These are phyloP conservation scores for Scytalopus superciliaris DNA, from an alignment of 2,113 vertebrate genomes.

Conservation along the genomic window DNA sequence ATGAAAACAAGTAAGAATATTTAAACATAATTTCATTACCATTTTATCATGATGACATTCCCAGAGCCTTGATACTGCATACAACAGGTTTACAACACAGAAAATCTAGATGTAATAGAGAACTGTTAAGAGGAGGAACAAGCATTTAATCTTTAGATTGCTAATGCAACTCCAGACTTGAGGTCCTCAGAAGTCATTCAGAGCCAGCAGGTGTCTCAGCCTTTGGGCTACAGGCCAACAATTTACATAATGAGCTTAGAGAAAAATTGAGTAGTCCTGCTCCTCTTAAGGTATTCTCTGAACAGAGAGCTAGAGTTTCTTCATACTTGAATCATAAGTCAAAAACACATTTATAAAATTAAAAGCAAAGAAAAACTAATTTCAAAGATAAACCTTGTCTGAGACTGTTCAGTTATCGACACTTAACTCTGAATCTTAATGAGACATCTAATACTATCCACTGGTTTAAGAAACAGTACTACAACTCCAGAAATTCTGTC, in stretches of 20 bases:
- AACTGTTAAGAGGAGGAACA: background rate
- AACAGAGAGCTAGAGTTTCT: background rate
- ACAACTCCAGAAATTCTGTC: background rate
- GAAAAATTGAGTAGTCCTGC: background rate
- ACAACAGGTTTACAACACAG: background rate
- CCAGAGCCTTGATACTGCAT: background rate
- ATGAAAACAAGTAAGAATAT: constrained; percentile 17
- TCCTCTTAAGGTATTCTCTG: background rate
- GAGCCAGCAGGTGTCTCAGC: background rate
- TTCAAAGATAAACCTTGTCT: background rate
- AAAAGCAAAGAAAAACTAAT: background rate
- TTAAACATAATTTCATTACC: constrained; percentile 22
- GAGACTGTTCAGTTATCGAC: background rate
- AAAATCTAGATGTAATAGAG: background rate
- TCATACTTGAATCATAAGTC: background rate
- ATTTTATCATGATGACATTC: background rate
- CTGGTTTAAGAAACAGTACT: background rate
- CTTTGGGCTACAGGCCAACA: background rate
- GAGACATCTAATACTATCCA: background rate
- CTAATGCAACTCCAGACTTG: background rate
- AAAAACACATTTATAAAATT: background rate
- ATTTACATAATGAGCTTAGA: background rate
- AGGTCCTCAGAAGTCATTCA: background rate
- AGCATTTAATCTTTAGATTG: background rate
- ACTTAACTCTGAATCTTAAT: background rate